phyloP scores from a whole-genome alignment of 2,888 invertebrate species.

The Siphlonurus alternatus region DNA sequence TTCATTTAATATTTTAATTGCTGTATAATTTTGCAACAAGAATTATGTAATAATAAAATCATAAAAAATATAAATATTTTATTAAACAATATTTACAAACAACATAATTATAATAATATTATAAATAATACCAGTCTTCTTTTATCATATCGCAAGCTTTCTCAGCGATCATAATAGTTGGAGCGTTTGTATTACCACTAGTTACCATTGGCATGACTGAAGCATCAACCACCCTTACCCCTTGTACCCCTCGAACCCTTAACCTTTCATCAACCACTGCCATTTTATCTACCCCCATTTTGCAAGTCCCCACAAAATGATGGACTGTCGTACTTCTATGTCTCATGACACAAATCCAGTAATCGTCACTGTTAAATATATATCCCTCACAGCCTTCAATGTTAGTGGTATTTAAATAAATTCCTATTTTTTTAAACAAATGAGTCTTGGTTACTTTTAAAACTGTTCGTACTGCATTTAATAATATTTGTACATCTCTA shows the following conservation, averaged over 20 bases:
- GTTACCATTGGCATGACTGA: conserved; percentile 76
- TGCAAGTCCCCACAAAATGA: conserved; percentile 73
- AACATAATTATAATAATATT: neutral
- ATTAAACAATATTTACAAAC: too few species aligned
- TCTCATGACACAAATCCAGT: conserved; percentile 77
- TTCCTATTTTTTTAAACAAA: conserved; percentile 54
- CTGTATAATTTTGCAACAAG: too few species aligned
- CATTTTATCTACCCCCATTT: conserved; percentile 78
- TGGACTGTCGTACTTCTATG: conserved; percentile 71
- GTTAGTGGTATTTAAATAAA: conserved; percentile 57
- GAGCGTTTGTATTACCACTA: conserved; percentile 74
- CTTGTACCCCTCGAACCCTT: conserved; percentile 57
- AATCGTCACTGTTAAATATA: conserved; percentile 50
- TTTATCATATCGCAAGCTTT: conserved; percentile 80
- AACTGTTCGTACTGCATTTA: conserved; percentile 74
- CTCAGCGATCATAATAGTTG: conserved; percentile 78
- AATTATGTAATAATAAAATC: too few species aligned
- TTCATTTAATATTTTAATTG: too few species aligned
- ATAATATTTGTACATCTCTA: conserved; percentile 56
- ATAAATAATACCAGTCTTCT: conserved; percentile 50
- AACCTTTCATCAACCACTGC: conserved; percentile 71
- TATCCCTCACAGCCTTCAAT: conserved; percentile 47
- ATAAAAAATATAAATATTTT: too few species aligned
- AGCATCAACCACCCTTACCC: conserved; percentile 65
- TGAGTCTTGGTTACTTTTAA: conserved; percentile 60